These are phyloP conservation scores for Halocaridina rubra DNA, from an alignment of 2,888 invertebrate genomes.

Conservation along the genomic window DNA sequence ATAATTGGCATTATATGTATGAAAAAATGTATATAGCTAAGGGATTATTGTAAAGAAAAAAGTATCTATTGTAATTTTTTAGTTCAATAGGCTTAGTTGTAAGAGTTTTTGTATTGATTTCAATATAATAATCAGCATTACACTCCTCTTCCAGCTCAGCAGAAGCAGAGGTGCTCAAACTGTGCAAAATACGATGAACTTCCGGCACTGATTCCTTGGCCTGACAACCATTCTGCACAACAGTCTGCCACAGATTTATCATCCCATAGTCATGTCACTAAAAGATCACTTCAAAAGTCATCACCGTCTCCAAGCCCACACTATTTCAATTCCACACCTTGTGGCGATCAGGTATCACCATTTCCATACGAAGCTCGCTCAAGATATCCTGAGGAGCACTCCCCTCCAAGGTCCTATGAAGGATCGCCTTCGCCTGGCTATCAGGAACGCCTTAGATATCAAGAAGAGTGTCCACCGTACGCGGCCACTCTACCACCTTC, in stretches of 20 bases:
- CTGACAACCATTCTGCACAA: not conserved
- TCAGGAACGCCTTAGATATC: not conserved
- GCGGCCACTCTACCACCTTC: too few relatives aligned
- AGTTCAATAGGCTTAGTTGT: too few relatives aligned
- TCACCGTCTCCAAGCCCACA: not conserved
- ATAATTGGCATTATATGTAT: too few relatives aligned
- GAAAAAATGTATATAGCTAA: too few relatives aligned
- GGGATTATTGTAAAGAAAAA: too few relatives aligned
- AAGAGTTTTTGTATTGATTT: too few relatives aligned
- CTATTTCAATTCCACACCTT: not conserved
- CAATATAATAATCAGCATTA: not conserved
- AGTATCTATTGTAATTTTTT: too few relatives aligned
- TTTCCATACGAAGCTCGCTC: not conserved
- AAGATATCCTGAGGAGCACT: not conserved
- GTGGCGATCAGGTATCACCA: not conserved
- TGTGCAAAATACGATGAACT: not conserved
- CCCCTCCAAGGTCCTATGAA: not conserved
- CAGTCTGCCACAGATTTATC: not conserved
- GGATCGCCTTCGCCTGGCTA: not conserved
- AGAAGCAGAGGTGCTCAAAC: not conserved
- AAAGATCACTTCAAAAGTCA: not conserved
- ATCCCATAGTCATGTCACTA: not conserved
- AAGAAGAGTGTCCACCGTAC: too few relatives aligned
- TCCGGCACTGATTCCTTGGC: not conserved
- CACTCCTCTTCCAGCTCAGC: not conserved